These are phyloP conservation scores for Chamaedrilus cognettii DNA, from an alignment of 2,888 invertebrate genomes.

Conservation along the genomic window DNA sequence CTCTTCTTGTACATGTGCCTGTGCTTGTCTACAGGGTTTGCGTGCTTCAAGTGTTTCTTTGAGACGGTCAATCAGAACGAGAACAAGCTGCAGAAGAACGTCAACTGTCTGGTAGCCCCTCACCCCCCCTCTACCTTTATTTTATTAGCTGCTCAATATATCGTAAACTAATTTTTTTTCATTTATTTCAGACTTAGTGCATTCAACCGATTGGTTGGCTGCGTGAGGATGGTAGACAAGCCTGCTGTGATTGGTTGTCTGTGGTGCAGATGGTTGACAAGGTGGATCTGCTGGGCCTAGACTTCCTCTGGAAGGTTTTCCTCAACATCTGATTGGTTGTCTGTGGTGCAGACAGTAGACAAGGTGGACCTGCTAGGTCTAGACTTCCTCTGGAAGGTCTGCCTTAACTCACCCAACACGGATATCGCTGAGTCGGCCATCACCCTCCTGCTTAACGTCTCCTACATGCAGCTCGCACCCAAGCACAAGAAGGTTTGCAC, in stretches of 20 bases:
- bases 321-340: no score
- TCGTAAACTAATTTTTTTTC: no score
- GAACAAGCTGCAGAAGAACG: constrained; percentile 53
- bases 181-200: no score
- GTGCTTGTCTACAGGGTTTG: constrained; percentile 59
- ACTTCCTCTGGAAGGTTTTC: constrained; percentile 62
- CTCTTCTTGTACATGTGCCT: no score
- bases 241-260: no score
- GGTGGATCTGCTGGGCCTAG: constrained; percentile 59
- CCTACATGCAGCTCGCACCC: constrained; percentile 58
- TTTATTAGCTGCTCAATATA: no score
- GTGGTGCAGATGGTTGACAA: constrained; percentile 60
- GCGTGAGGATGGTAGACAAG: no score
- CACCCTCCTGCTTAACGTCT: constrained; percentile 58
- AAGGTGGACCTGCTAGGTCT: constrained; percentile 60
- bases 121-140: no score
- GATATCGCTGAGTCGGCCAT: constrained; percentile 59
- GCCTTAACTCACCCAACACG: constrained; percentile 59
- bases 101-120: constrained; percentile 13
- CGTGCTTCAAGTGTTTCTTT: constrained; percentile 62
- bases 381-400: constrained; percentile 62
- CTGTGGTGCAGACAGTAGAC: constrained; percentile 60
- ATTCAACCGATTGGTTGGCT: no score
- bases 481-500: constrained; percentile 31
- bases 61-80: constrained; percentile 61